phyloP scores from a whole-genome alignment of 1,140 invertebrate genomes.

The Hyles vespertilio region DNA sequence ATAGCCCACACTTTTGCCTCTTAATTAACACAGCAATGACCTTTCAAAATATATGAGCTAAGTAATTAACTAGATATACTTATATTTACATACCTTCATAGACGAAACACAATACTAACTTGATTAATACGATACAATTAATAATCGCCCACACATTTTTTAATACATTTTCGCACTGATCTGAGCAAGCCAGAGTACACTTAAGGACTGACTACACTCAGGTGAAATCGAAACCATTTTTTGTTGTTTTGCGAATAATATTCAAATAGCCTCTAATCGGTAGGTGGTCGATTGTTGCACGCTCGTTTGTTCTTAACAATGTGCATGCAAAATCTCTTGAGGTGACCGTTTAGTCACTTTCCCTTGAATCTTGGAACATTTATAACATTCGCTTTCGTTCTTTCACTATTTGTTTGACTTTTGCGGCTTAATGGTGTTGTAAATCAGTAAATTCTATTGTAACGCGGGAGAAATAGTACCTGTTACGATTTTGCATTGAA shows the following conservation, averaged over 20 bases:
- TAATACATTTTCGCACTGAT: no score
- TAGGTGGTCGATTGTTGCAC: constrained; percentile 58
- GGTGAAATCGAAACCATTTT: constrained; percentile 54
- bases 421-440: constrained; percentile 54
- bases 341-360: constrained; percentile 44
- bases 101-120: no score
- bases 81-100: no score
- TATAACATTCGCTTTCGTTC: constrained; percentile 41
- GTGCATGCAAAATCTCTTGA: constrained; percentile 7
- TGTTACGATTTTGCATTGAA: constrained; percentile 53
- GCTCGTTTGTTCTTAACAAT: constrained; percentile 29
- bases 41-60: no score
- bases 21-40: no score
- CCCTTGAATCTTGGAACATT: constrained; percentile 45
- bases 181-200: constrained; percentile 15
- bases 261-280: constrained; percentile 56
- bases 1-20: no score
- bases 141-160: no score
- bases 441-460: constrained; percentile 53
- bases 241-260: constrained; percentile 56
- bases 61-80: no score
- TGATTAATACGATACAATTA: no score
- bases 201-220: constrained; percentile 29
- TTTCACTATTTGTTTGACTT: constrained; percentile 34
- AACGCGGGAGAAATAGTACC: constrained; percentile 50